These are phyloP conservation scores for Phoenicopterus ruber DNA, from an alignment of 2,113 vertebrate genomes.

Conservation along the genomic window DNA sequence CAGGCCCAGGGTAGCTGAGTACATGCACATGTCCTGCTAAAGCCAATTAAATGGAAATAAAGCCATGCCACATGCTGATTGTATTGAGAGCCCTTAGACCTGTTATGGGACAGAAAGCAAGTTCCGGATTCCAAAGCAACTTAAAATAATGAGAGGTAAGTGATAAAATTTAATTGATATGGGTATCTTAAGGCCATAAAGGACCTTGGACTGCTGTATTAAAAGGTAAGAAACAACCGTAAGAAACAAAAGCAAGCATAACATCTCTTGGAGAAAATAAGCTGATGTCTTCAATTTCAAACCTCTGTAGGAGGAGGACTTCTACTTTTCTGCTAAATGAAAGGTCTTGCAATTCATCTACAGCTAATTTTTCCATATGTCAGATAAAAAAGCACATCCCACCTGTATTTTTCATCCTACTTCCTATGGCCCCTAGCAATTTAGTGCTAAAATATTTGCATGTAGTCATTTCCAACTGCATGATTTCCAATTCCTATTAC, in stretches of 20 bases:
- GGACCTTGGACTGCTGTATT: neutral
- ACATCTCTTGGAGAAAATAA: neutral
- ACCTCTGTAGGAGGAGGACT: neutral
- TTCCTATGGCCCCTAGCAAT: neutral
- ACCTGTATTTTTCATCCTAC: neutral
- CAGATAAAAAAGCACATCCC: neutral
- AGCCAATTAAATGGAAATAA: neutral
- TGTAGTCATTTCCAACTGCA: too few species aligned
- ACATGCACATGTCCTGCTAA: neutral
- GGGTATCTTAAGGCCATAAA: neutral
- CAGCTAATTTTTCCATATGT: neutral
- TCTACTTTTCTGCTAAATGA: neutral
- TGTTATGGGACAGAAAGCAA: neutral
- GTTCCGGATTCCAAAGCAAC: neutral
- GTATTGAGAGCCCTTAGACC: neutral
- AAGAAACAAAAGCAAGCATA: neutral
- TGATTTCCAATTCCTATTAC: too few species aligned
- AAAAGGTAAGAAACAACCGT: neutral
- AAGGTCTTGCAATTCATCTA: neutral
- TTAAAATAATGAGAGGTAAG: neutral
- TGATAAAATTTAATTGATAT: neutral
- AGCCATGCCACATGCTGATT: neutral
- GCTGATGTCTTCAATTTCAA: neutral
- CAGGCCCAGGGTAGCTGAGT: neutral
- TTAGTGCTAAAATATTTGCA: too few species aligned